Evolutionary conservation across 1,140 invertebrate genomes (phyloP).

Genomic region (Magallana gigas): DNA sequence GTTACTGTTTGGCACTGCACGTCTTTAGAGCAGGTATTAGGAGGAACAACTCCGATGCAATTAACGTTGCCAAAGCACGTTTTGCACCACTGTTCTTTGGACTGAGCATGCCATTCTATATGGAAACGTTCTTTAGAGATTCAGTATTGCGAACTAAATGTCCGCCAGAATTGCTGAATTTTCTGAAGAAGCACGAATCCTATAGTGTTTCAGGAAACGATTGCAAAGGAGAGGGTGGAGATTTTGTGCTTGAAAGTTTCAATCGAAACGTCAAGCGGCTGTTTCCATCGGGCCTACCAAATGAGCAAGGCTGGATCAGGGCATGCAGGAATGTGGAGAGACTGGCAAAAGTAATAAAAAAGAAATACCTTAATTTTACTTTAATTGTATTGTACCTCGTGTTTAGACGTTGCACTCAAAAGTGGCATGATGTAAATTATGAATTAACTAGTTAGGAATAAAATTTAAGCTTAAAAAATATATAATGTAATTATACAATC

Average conservation of each 20-base stretch:
- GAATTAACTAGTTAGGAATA: too few relatives aligned
- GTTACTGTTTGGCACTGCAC: background rate
- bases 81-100: conserved; percentile 28
- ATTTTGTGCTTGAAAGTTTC: conserved; percentile 27
- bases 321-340: background rate
- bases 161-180: background rate
- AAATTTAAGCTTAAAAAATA: too few relatives aligned
- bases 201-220: conserved; percentile 20
- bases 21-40: conserved; percentile 32
- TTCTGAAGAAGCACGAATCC: conserved; percentile 5
- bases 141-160: background rate
- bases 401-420: too few relatives aligned
- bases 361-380: too few relatives aligned
- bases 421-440: too few relatives aligned
- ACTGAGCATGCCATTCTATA: conserved; percentile 38
- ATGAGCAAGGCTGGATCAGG: background rate
- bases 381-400: too few relatives aligned
- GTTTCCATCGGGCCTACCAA: conserved; percentile 38
- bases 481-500: background rate
- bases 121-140: conserved; percentile 22
- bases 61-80: conserved; percentile 15
- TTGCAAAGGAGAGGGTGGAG: conserved; percentile 43
- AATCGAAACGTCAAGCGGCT: conserved; percentile 33
- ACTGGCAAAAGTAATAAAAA: background rate
- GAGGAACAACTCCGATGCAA: conserved; percentile 6